Base-by-base conservation (phyloP, 2,113 vertebrate genomes). In the Erpornis zantholeuca region DNA sequence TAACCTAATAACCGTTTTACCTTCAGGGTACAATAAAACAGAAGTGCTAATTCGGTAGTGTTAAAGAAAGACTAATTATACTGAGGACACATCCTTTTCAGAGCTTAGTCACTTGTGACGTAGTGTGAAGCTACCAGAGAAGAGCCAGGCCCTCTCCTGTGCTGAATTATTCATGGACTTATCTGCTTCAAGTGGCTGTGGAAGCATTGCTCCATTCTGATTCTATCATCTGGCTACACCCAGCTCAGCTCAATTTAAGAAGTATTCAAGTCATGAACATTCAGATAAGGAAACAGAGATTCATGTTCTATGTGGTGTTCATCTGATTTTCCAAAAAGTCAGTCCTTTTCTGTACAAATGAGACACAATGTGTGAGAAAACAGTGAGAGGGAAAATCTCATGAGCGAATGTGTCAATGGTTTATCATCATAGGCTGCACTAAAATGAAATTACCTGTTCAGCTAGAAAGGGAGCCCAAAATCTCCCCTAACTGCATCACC, bases 21-120 rank as follows among this genome's bases (percentile, higher is more conserved):
- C 97, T 95, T 88, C 92, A 87, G 93, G 96, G 81, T 90, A 93
- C 70, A 92, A 96, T 97, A 96, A 97, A 98, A 93, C 75, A 95
- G 77, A 93, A 94, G 84, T 81, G 88, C 53, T 98, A 95, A 97
- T 97, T 98, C 87, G 86, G 82, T 95, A 87, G 65, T 86, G 86
- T 89, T 96, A 93, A 96, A 93, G 91, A 69, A 97, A 97, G 96
- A 94, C 92, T 97, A 97, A 98, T 98, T 97, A 96, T 91, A 71
- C 88, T 42, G 64, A 75, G 72, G 90, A 97, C 61, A 69, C 66
- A 84, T 86, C 53, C 79, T 97, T 94, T 94, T 95, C 80, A 82
- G 90, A 96, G 86, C 18, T 95, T 92, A 97, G 94, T 95, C 96
- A 91, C 86, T 89, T 96, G 73, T 82, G 94, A 97, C 96, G 93